Evolutionary conservation across 2,113 vertebrate species (phyloP).

Genomic region (Hippocampus mohnikei): DNA sequence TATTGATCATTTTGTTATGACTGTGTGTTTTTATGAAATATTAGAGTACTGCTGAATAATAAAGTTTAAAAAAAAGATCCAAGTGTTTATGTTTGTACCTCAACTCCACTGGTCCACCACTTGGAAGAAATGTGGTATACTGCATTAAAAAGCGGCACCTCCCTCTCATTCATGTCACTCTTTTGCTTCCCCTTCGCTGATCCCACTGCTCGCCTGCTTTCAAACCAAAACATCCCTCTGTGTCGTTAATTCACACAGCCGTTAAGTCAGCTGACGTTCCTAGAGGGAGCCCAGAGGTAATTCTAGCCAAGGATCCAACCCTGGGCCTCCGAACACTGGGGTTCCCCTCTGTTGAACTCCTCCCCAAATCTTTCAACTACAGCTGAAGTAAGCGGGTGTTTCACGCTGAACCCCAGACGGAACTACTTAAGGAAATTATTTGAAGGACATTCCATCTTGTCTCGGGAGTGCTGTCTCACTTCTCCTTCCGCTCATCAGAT

Average conservation of each 20-base stretch:
- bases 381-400: slow-evolving; percentile 35
- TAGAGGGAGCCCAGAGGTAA: slow-evolving; percentile 65
- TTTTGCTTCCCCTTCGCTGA: slow-evolving; percentile 30
- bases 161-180: slow-evolving; percentile 34
- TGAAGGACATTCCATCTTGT: slow-evolving; percentile 50
- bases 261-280: slow-evolving; percentile 65
- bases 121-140: slow-evolving; percentile 36
- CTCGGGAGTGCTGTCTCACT: slow-evolving; percentile 53
- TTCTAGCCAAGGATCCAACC: slow-evolving; percentile 55
- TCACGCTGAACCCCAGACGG: slow-evolving; percentile 44
- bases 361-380: slow-evolving; percentile 40
- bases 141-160: slow-evolving; percentile 50
- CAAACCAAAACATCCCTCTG: slow-evolving; percentile 68
- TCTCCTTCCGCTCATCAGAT: slow-evolving; percentile 43
- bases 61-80: slow-evolving; percentile 10
- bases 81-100: slow-evolving; percentile 30
- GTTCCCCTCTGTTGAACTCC: slow-evolving; percentile 58
- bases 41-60: too few species aligned
- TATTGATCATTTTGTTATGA: too few species aligned
- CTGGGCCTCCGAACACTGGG: slow-evolving; percentile 58
- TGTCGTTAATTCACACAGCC: slow-evolving; percentile 57
- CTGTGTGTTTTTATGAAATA: too few species aligned
- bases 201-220: slow-evolving; percentile 46
- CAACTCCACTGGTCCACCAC: slow-evolving; percentile 51
- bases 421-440: slow-evolving; percentile 59